These are phyloP conservation scores for Tenebrio molitor DNA, from an alignment of 1,140 invertebrate species.

Conservation along the genomic window DNA sequence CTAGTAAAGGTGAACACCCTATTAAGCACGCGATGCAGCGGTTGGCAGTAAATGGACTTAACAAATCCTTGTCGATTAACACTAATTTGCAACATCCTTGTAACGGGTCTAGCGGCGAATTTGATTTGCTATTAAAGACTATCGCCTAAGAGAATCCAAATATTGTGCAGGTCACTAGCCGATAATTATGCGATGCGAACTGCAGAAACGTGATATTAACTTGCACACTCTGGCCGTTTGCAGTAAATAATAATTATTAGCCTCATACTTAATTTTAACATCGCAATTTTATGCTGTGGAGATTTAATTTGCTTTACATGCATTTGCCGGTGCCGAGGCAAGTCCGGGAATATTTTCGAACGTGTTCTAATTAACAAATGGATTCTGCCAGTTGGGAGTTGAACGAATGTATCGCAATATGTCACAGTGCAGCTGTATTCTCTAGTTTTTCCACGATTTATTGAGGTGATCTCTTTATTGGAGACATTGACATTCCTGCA, in stretches of 20 bases:
- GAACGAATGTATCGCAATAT: slow-evolving; percentile 12
- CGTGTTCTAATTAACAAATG: slow-evolving; percentile 16
- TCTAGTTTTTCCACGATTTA: slow-evolving; percentile 30
- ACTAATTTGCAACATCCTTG: slow-evolving; percentile 24
- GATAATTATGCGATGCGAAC: slow-evolving; percentile 1
- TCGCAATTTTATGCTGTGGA: too few species aligned
- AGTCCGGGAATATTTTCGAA: neutral
- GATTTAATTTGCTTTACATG: too few species aligned
- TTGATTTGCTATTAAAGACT: slow-evolving; percentile 30
- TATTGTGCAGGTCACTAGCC: slow-evolving; percentile 28
- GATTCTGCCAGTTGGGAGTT: neutral
- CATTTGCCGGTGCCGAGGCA: slow-evolving; percentile 10
- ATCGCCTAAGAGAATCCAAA: slow-evolving; percentile 22
- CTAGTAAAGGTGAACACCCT: slow-evolving; percentile 19
- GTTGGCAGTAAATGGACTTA: neutral
- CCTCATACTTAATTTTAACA: too few species aligned
- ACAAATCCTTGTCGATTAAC: slow-evolving; percentile 12
- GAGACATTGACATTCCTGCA: slow-evolving; percentile 20
- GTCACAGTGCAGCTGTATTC: slow-evolving; percentile 12
- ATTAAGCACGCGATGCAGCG: neutral
- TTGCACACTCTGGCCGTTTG: slow-evolving; percentile 5
- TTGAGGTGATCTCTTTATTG: slow-evolving; percentile 36
- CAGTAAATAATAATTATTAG: slow-evolving; percentile 17
- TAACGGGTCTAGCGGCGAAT: slow-evolving; percentile 13
- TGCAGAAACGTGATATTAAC: slow-evolving; percentile 3